Evolutionary conservation across 2,113 vertebrate genomes (phyloP).

Genomic region (Vulpes ferrilata): DNA sequence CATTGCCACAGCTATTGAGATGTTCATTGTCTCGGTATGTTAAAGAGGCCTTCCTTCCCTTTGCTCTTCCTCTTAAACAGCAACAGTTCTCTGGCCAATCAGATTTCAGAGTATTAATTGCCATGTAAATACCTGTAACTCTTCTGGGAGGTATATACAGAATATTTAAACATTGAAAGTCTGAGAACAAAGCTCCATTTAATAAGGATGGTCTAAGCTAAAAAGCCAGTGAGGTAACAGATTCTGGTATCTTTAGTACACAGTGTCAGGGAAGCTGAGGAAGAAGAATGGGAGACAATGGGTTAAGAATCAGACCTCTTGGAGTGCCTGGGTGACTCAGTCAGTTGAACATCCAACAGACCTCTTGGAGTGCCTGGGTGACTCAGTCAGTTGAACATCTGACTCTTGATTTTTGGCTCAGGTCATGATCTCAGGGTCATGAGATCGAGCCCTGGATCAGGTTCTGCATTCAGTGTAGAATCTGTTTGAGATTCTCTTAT

Average conservation of each 20-base stretch:
- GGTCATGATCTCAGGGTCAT: neutral
- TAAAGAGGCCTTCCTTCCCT: neutral
- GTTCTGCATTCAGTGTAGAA: neutral
- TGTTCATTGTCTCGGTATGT: neutral
- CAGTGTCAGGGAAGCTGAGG: neutral
- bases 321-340: no score
- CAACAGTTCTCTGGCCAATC: neutral
- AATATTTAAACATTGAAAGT: slow-evolving; percentile 24
- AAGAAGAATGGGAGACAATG: neutral
- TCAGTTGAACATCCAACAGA: neutral
- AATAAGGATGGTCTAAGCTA: neutral
- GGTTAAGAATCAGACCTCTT: neutral
- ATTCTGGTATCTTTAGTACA: neutral
- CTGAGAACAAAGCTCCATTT: neutral
- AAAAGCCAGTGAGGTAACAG: neutral
- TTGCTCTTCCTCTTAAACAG: neutral
- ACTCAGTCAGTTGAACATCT: neutral
- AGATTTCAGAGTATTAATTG: neutral
- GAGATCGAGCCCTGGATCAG: neutral
- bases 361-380: no score
- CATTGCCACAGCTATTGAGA: neutral
- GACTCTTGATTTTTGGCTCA: neutral
- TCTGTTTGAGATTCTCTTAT: neutral
- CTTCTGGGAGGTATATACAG: neutral
- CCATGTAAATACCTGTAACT: neutral